Percentiles rank a stretch among this genome's conserved stretches.
These are phyloP conservation scores for Protobothrops mucrosquamatus DNA, from an alignment of 2,113 vertebrate species.

Conservation along the genomic window DNA sequence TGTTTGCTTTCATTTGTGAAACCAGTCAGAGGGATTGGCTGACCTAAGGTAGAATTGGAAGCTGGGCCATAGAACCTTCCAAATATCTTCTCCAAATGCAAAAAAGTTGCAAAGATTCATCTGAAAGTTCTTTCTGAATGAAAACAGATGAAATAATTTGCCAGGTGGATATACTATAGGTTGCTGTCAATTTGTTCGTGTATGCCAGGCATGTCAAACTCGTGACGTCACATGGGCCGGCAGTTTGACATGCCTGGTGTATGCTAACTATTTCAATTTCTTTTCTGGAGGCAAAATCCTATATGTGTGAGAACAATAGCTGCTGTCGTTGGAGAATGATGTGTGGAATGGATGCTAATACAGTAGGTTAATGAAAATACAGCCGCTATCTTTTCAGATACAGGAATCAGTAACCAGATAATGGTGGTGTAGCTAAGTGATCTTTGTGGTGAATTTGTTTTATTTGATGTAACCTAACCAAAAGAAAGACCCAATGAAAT, in stretches of 20 bases:
- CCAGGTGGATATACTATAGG: neutral
- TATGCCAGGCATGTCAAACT: neutral
- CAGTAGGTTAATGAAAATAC: neutral
- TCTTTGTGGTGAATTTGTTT: neutral
- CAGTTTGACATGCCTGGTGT: neutral
- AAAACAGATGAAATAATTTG: slow-evolving; percentile 41
- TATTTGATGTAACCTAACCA: neutral
- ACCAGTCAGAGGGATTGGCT: neutral
- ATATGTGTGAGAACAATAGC: neutral
- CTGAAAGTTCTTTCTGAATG: slow-evolving; percentile 34
- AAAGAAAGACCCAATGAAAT: neutral
- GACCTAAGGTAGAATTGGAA: neutral
- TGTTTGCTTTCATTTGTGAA: neutral
- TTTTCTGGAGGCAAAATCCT: neutral
- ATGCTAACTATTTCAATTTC: slow-evolving; percentile 9
- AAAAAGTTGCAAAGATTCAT: slow-evolving; percentile 37
- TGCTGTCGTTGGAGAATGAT: neutral
- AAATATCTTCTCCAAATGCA: neutral
- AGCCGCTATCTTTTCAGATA: neutral
- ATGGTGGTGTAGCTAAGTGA: neutral
- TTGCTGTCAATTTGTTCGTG: neutral
- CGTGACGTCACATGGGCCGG: too few relatives aligned
- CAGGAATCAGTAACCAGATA: neutral
- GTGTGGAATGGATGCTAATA: neutral
- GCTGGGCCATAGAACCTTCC: neutral